Percentiles rank a stretch among this genome's conserved stretches.
Conservation (phyloP, 2,113 vertebrate species). For the Montifringilla adamsi region DNA sequence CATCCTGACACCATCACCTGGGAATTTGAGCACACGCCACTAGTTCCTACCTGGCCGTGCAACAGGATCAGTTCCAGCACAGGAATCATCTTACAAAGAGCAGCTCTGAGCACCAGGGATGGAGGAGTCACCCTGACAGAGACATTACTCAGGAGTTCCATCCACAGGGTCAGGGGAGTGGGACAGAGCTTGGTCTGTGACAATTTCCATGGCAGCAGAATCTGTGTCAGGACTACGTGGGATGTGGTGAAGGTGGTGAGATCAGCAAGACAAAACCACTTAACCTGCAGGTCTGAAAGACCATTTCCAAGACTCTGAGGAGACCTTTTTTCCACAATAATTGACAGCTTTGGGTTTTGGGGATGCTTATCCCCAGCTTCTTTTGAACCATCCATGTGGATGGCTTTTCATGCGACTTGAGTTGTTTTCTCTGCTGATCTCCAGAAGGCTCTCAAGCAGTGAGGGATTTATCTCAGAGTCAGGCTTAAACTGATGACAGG, state of each 20-base stretch:
- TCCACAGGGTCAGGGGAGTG: rapidly evolving
- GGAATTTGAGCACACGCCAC: rapidly evolving
- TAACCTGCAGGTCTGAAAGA: not conserved
- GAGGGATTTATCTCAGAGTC: not conserved
- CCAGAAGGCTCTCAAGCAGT: not conserved
- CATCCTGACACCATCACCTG: not conserved
- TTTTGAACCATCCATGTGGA: not conserved
- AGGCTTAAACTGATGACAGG: not conserved
- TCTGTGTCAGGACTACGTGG: rapidly evolving
- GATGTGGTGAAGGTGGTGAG: not conserved
- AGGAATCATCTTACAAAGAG: not conserved
- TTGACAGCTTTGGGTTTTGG: not conserved
- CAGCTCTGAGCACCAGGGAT: not conserved
- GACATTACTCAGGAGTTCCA: not conserved
- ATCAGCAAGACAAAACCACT: not conserved
- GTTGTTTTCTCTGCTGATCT: not conserved
- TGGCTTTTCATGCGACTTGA: not conserved
- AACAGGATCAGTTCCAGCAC: not conserved
- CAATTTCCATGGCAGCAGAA: not conserved
- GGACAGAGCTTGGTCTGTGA: not conserved
- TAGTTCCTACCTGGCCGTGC: not conserved
- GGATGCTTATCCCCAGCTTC: not conserved
- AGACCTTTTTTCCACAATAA: rapidly evolving
- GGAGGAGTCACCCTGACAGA: not conserved
- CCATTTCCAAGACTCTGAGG: not conserved